These are phyloP conservation scores for Mungos mungo DNA, from an alignment of 2,113 vertebrate species.

Conservation along the genomic window DNA sequence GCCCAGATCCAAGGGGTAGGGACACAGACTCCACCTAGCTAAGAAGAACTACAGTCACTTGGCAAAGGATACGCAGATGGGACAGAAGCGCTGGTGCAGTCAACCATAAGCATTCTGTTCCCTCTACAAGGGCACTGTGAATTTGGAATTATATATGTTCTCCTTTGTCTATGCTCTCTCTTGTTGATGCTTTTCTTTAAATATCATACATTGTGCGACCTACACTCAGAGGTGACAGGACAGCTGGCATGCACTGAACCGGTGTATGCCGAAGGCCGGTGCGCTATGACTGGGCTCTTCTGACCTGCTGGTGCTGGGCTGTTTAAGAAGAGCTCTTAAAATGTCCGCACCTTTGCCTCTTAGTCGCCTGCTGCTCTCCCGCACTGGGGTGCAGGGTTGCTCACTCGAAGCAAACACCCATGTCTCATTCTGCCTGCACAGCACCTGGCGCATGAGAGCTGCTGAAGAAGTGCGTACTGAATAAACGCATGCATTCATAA, in stretches of 20 bases:
- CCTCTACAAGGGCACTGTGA: neutral
- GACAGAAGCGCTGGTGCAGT: neutral
- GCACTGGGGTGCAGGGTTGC: neutral
- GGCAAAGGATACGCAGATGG: neutral
- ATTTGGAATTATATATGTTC: neutral
- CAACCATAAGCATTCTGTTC: neutral
- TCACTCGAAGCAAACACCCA: neutral
- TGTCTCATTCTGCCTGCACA: neutral
- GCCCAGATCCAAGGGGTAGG: neutral
- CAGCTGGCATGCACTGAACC: too few relatives aligned
- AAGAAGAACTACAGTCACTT: neutral
- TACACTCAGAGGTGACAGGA: neutral
- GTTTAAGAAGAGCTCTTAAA: neutral
- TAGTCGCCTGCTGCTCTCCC: neutral
- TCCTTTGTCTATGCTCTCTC: neutral
- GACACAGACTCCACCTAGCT: neutral
- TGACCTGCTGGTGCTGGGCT: neutral
- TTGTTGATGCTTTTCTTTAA: neutral
- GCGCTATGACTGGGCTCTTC: neutral
- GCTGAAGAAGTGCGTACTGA: neutral
- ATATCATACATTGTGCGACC: neutral
- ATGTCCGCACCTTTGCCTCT: neutral
- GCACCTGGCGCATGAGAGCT: neutral
- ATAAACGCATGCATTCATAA: neutral
- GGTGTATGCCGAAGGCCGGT: neutral